Evolutionary conservation across 2,888 invertebrate genomes (phyloP).

Genomic region (Apodemia zela): DNA sequence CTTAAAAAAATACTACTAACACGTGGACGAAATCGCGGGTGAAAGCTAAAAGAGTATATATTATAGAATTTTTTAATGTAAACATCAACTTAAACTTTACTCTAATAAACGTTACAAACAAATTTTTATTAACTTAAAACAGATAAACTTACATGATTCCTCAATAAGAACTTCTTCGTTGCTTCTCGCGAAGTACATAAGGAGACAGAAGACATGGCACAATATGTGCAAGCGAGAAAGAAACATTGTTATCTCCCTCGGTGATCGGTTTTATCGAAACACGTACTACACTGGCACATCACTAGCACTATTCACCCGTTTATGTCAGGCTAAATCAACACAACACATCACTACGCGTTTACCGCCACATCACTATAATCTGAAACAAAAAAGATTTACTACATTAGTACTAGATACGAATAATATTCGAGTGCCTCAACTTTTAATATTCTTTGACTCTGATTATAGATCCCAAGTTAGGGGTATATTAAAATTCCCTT

Average conservation of each 20-base stretch:
- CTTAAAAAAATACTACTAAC: too few relatives aligned
- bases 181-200: constrained; percentile 11
- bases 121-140: background rate
- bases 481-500: too few relatives aligned
- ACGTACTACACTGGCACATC: constrained; percentile 15
- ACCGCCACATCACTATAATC: constrained; percentile 1
- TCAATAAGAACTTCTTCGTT: constrained; percentile 14
- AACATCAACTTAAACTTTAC: too few relatives aligned
- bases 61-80: too few relatives aligned
- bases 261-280: constrained; percentile 1
- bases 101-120: too few relatives aligned
- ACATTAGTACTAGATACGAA: background rate
- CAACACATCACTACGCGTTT: background rate
- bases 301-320: constrained; percentile 4
- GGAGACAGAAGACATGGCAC: constrained; percentile 9
- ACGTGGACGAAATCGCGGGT: too few relatives aligned
- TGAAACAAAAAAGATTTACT: background rate
- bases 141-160: constrained; percentile 9
- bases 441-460: too few relatives aligned
- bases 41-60: too few relatives aligned
- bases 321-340: background rate
- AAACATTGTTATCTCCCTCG: constrained; percentile 16
- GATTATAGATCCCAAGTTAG: too few relatives aligned
- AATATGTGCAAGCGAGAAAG: constrained; percentile 14
- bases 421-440: too few relatives aligned